Base-by-base conservation (phyloP, 2,888 invertebrate genomes). In the Notodonta ziczac region DNA sequence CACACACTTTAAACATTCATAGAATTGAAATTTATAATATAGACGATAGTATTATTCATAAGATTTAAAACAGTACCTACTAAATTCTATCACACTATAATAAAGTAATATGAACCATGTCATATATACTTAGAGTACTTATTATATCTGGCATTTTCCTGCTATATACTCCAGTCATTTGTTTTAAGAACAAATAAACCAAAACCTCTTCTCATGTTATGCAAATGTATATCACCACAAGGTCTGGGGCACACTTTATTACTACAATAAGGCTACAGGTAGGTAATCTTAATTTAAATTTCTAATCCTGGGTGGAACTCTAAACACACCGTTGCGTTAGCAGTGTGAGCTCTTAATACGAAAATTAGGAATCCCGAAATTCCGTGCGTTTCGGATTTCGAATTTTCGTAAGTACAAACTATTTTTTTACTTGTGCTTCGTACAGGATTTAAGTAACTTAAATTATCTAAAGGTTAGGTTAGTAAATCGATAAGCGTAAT, bases 401-500 rank as follows among this genome's bases (percentile, higher is more conserved):
- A 46, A 46, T 46, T 46, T 46, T 7, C 5, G 5, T 42, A 42
- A 24, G 24, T 24, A 24, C 24, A 24, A 24, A 24, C 2, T 10
- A 42, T 1, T 16, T 16, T 50, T 50, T 50, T 8, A 14, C 9
- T 16, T 16, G 50, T 50, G 16, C 50, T 16, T 50, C 9, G 16
- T 8, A 50, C 16, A 16, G n/a, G 35, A n/a, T 35, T 53, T 35
- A 35, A 13, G n/a, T 35, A 53, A 35, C 39, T 35, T 35, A 73
- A 66, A 60, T 65, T 61, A 77, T 72, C 76, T 84, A 86, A 24
- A 75, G 76, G 35, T 35, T 35, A 35, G 83, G 79, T 86, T 83
- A 83, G 82, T 85, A 85, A 87, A 85, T 86, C 84, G 81, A 87
- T 91, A 91, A 91, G 92, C 91, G 90, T 91, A 88, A 86, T 87